A percentile compares a stretch with the other conserved stretches of the same genome.
Conservation (phyloP, 2,797 vertebrate genomes). For the Mormyrops attenuatus region DNA sequence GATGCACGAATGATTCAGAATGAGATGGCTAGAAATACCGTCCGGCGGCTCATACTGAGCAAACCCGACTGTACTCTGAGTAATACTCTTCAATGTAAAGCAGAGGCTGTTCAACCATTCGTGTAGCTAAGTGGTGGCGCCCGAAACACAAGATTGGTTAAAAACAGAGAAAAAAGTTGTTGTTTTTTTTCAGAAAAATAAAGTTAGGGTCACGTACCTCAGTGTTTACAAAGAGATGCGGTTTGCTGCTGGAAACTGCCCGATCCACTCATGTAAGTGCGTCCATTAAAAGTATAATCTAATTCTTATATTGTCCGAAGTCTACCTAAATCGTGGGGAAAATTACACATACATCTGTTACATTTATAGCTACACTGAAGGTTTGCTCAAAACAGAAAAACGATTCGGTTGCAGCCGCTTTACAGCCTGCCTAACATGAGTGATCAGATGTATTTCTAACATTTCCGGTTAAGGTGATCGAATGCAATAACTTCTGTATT, state of each 20-base stretch:
- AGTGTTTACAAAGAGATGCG: not conserved
- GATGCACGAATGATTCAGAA: not conserved
- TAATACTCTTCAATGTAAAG: not conserved
- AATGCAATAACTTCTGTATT: not conserved
- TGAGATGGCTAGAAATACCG: not conserved
- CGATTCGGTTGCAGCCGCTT: not conserved
- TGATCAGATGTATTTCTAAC: not conserved
- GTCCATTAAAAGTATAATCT: not conserved
- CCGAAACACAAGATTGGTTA: not conserved
- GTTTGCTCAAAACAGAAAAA: not conserved
- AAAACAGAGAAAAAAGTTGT: not conserved
- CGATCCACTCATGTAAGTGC: not conserved
- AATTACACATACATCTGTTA: not conserved
- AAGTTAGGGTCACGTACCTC: too few relatives aligned
- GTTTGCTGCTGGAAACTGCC: not conserved
- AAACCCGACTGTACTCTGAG: not conserved
- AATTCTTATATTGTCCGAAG: not conserved
- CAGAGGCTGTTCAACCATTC: not conserved
- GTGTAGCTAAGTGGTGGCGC: not conserved
- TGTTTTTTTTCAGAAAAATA: not conserved
- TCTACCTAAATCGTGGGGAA: not conserved
- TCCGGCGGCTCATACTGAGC: not conserved
- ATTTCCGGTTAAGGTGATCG: not conserved
- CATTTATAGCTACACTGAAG: not conserved
- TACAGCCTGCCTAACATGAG: not conserved